Conservation (phyloP, 2,888 invertebrate genomes). For the Cremastinae sp. region DNA sequence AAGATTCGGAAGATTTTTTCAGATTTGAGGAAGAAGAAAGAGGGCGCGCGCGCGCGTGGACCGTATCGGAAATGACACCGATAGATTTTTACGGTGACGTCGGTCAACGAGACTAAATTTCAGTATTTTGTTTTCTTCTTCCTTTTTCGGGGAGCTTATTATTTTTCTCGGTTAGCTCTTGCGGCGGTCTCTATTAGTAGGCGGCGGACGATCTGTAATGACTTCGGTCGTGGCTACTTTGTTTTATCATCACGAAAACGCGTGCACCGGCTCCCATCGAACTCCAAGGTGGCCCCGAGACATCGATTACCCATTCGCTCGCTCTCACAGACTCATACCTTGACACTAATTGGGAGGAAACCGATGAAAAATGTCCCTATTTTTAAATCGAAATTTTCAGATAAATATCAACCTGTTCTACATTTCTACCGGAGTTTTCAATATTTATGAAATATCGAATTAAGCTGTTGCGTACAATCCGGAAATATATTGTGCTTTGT, state of each 20-base stretch:
- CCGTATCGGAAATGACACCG: constrained; percentile 58
- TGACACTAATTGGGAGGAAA: constrained; percentile 7
- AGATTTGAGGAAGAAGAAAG: constrained; percentile 18
- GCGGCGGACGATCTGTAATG: constrained; percentile 62
- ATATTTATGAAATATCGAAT: no score
- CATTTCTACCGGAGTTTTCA: no score
- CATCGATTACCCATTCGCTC: constrained; percentile 47
- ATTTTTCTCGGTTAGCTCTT: constrained; percentile 50
- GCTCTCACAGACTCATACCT: not conserved
- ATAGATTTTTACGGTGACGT: constrained; percentile 55
- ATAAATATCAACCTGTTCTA: not conserved
- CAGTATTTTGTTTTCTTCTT: constrained; percentile 39
- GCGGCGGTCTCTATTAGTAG: constrained; percentile 64
- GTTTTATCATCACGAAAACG: constrained; percentile 55
- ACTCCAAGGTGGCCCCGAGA: constrained; percentile 56
- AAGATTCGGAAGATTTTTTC: constrained; percentile 5
- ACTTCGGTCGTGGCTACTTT: constrained; percentile 60
- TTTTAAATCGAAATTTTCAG: not conserved
- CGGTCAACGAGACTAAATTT: constrained; percentile 58
- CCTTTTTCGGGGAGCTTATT: constrained; percentile 47
- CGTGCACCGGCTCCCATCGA: constrained; percentile 11
- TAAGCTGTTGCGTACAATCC: no score
- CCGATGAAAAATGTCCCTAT: constrained; percentile 1
- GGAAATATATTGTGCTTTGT: no score
- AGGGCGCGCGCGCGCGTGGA: constrained; percentile 22